Evolutionary conservation across 1,140 invertebrate species (phyloP), one percentile per base, ranked within the genome.

Genomic region (Hyles euphorbiae): DNA sequence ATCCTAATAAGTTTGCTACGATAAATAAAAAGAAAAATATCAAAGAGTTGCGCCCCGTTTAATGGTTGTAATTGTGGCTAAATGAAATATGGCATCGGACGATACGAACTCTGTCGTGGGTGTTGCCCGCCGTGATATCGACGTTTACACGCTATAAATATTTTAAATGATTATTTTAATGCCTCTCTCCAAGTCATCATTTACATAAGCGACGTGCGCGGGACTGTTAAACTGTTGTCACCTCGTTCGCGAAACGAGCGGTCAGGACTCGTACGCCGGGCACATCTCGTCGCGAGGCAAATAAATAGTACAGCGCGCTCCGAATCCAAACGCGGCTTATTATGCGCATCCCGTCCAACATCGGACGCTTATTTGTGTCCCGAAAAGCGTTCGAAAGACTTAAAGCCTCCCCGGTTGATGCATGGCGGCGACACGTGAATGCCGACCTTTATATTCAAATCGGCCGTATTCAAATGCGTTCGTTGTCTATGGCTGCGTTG

Each of bases 391-490:
- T 82, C 79, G 82, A 61, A 79, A 85, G 84, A 87, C 81, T 83
- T 83, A 87, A 82, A 83, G 75, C 75, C 74, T 68, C 74, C 72
- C 53, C 70, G 65, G 66, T 83, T 87, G 84, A 87, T 83, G 78
- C 75, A 85, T 85, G 76, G 79, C 76, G 76, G 72, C 78, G 78
- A 76, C 81, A 76, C 83, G 77, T 76, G 78, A 80, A 71, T 74
- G 73, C 74, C 78, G 76, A 83, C 72, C 81, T 87, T 87, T 87
- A 87, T 87, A 87, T 87, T 87, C 84, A 87, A 87, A 87, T 87
- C 74, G 74, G 60, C 57, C 53, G 73, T 77, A 87, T 87, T 87
- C 78, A 85, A 87, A 82, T 82, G 64, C 51, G 69, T 67, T 70
- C 74, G 70, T 80, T 79, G 79, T 87, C 84, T 83, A 83, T 79